phyloP scores from a whole-genome alignment of 2,113 vertebrate genomes.

The Dolichallabes microphthalmus region DNA sequence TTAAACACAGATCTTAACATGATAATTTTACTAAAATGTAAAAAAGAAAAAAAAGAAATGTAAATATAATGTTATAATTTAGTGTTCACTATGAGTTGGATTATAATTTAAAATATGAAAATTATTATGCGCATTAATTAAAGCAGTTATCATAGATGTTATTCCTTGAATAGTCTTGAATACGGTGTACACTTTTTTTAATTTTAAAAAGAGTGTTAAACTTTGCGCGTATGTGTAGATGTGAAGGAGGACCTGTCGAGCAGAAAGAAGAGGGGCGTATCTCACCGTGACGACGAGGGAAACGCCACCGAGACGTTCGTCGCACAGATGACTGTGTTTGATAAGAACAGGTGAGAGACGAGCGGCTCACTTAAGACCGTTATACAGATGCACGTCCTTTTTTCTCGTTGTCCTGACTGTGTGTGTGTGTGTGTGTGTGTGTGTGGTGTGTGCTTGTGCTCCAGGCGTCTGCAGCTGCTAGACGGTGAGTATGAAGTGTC shows the following conservation, averaged over 20 bases:
- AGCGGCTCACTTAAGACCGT: background rate
- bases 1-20: background rate
- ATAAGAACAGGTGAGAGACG: slow-evolving; percentile 89
- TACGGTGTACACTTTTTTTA: background rate
- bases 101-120: background rate
- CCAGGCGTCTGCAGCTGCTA: slow-evolving; percentile 91
- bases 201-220: too few relatives aligned
- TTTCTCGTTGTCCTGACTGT: background rate
- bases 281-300: slow-evolving; percentile 89
- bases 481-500: slow-evolving; percentile 99
- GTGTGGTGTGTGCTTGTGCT: background rate
- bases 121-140: background rate
- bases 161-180: background rate
- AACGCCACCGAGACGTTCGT: slow-evolving; percentile 85
- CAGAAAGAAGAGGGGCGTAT: slow-evolving; percentile 86
- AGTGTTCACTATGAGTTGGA: background rate
- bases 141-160: background rate
- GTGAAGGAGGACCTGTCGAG: slow-evolving; percentile 87
- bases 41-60: background rate
- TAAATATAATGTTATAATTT: background rate
- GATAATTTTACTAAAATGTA: background rate
- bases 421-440: background rate
- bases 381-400: too few relatives aligned
- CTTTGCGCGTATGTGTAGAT: slow-evolving; percentile 69
- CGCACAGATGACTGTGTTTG: slow-evolving; percentile 98